Base-by-base conservation (phyloP, 2,888 invertebrate genomes). In the Heteromyza rotundicornis region DNA sequence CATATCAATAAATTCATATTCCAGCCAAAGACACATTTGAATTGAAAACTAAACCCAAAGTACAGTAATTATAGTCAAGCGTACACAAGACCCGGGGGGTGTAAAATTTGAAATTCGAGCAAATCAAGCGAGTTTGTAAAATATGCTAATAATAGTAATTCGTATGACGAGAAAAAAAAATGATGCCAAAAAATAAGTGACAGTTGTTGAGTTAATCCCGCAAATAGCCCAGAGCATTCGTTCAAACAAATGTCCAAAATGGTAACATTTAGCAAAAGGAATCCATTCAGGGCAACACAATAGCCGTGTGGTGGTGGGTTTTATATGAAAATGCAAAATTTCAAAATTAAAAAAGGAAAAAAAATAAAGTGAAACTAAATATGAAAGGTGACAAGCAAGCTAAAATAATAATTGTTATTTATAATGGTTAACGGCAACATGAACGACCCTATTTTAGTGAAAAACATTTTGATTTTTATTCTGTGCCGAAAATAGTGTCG, bases 191-290 rank as follows among this genome's bases (percentile, higher is more conserved):
- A 70, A 72, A 72, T 77, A 70, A 71, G 77, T 75, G 74, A 74
- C 74, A 74, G 77, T 74, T 74, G 74, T 74, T 65, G 71, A 68
- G 64, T 76, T 74, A 74, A 74, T 74, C 74, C 71, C 40, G 40
- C 68, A 59, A 59, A 63, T 50, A 54, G 55, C 62, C 62, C 35
- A 55, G 14, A 58, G 62, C 60, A 40, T 40, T 61, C 10, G 14
- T 40, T 7, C 10, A 40, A 40, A n/a, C 40, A 40, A 40, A 40
- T n/a, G n/a, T n/a, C 14, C 12, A 40, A 8, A 40, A 40, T 40
- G 3, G 40, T 40, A 40, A 40, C 40, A 40, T 40, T 40, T 40
- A n/a, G 32, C 32, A 32, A 32, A 32, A 32, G 32, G 32, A 12
- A 12, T 8, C 5, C 32, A 12, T 12, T 32, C 12, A 8, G 32